phyloP scores from a whole-genome alignment of 2,888 invertebrate species.

The Pomacea canaliculata region DNA sequence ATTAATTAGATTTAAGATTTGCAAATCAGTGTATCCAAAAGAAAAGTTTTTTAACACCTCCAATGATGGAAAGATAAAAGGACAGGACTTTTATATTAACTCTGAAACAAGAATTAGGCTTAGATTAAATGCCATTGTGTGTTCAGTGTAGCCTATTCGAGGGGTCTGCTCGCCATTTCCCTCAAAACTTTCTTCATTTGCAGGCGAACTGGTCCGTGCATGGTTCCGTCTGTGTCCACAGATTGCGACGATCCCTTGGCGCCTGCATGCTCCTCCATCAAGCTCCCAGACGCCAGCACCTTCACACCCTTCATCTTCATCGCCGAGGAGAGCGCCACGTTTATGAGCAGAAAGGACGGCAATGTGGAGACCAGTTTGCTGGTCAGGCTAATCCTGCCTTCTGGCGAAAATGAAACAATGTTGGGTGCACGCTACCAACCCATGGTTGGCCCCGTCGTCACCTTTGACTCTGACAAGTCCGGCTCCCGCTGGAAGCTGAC shows the following conservation, averaged over 20 bases:
- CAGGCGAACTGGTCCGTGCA: background rate
- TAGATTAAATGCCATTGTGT: too few relatives aligned
- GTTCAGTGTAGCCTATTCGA: too few relatives aligned
- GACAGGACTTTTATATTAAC: too few relatives aligned
- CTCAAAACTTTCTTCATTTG: background rate
- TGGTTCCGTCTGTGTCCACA: too few relatives aligned
- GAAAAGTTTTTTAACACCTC: too few relatives aligned
- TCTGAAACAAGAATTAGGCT: too few relatives aligned
- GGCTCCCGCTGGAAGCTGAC: conserved; percentile 11
- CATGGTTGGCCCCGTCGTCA: background rate
- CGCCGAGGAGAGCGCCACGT: conserved; percentile 8
- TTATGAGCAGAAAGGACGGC: background rate
- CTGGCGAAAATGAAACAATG: background rate
- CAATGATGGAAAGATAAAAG: too few relatives aligned
- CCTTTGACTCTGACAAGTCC: background rate
- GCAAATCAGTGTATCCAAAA: too few relatives aligned
- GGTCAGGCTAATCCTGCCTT: background rate
- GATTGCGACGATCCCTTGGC: background rate
- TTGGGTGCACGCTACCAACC: background rate
- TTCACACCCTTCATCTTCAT: conserved; percentile 11
- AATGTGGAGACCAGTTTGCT: background rate
- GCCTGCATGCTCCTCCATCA: background rate
- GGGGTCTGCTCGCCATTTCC: too few relatives aligned
- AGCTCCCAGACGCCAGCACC: background rate
- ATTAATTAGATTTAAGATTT: too few relatives aligned